These are phyloP conservation scores for Heteromurus nitidus DNA, from an alignment of 2,888 invertebrate genomes.

Conservation along the genomic window DNA sequence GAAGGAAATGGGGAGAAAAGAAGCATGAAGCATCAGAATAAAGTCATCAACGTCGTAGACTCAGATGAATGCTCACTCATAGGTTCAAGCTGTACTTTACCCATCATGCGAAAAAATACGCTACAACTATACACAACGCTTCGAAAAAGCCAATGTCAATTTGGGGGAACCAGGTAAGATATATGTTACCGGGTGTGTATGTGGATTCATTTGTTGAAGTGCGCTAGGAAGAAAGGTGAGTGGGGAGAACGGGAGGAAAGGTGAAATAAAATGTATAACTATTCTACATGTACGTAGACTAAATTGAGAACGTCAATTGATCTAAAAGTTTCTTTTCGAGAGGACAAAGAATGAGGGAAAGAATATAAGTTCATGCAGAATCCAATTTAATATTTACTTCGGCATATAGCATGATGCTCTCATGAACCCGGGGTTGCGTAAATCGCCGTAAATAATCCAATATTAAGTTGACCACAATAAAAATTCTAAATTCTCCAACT, in stretches of 20 bases:
- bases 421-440: too few relatives aligned
- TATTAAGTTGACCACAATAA: too few relatives aligned
- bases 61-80: background rate
- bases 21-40: background rate
- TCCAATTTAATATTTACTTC: conserved; percentile 11
- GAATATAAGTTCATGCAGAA: background rate
- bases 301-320: conserved; percentile 11
- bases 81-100: too few relatives aligned
- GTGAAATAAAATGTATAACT: background rate
- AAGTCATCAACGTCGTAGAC: background rate
- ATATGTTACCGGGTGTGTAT: too few relatives aligned
- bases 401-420: too few relatives aligned
- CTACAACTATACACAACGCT: too few relatives aligned
- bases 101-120: too few relatives aligned
- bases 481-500: too few relatives aligned
- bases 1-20: background rate
- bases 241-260: background rate
- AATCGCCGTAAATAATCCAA: too few relatives aligned
- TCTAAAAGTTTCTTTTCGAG: conserved; percentile 6
- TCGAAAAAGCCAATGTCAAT: too few relatives aligned
- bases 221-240: background rate
- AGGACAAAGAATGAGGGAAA: background rate
- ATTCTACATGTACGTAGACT: background rate
- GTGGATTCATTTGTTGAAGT: conserved; percentile 1
- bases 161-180: too few relatives aligned